phyloP scores from a whole-genome alignment of 2,113 vertebrate species.

The Melanotaenia duboulayi region DNA sequence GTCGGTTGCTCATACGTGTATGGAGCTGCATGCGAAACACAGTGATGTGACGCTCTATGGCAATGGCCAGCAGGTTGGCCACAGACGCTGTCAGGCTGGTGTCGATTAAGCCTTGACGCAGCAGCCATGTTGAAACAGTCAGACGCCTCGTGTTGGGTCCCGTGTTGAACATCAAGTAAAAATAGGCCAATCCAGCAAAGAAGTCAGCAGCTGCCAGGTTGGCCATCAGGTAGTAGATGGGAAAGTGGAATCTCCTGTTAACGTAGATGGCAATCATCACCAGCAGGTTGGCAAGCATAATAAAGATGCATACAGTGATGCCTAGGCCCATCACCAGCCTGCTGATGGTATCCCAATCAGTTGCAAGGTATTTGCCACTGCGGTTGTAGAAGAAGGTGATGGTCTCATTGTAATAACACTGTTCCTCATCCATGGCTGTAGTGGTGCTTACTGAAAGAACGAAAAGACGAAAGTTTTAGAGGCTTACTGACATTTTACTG shows the following conservation, averaged over 20 bases:
- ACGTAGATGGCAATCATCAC: conserved; percentile 99
- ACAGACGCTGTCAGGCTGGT: conserved; percentile 97
- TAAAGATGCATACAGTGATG: conserved; percentile 98
- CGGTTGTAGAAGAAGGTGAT: conserved; percentile 99
- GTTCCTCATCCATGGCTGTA: conserved; percentile 83
- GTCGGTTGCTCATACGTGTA: conserved; percentile 97
- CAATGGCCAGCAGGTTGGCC: conserved; percentile 95
- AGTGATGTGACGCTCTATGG: conserved; percentile 97
- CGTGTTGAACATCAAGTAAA: conserved; percentile 99
- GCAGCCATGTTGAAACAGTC: conserved; percentile 96
- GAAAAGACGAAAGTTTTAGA: conserved; percentile 1
- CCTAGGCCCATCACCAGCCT: conserved; percentile 98
- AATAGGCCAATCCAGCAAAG: conserved; percentile 98
- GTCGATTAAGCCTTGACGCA: conserved; percentile 97
- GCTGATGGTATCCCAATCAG: conserved; percentile 96
- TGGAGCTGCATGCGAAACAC: conserved; percentile 99
- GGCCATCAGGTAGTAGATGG: conserved; percentile 99
- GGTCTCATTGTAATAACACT: conserved; percentile 98
- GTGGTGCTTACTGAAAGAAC: conserved; percentile 55
- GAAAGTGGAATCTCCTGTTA: conserved; percentile 98
- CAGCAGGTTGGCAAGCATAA: conserved; percentile 98
- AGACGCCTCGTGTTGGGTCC: conserved; percentile 95
- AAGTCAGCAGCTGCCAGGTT: conserved; percentile 98
- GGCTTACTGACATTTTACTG: background rate
- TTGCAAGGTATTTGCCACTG: conserved; percentile 92